phyloP scores from a whole-genome alignment of 2,113 vertebrate species.

The Lampris megalopsis region DNA sequence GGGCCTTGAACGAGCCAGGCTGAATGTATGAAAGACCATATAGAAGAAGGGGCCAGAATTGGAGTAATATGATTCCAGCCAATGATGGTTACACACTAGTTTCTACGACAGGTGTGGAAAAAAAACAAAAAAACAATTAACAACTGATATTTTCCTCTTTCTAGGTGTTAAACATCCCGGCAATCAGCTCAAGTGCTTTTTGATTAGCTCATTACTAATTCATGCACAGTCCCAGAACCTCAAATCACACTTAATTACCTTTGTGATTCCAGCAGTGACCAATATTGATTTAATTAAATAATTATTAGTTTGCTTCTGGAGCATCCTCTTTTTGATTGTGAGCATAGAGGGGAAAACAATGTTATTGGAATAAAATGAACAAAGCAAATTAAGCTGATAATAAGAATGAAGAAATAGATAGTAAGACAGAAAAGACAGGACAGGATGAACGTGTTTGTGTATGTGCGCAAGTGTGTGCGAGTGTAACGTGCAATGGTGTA shows the following conservation, averaged over 20 bases:
- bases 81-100: constrained; percentile 44
- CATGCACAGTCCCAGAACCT: constrained; percentile 74
- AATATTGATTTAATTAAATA: constrained; percentile 80
- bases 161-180: constrained; percentile 67
- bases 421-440: neutral
- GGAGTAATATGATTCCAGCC: constrained; percentile 30
- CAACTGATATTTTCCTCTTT: constrained; percentile 46
- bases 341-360: constrained; percentile 35
- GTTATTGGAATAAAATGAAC: constrained; percentile 38
- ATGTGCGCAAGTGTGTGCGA: constrained; percentile 10
- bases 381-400: constrained; percentile 30
- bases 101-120: constrained; percentile 43
- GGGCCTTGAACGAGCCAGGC: too few relatives aligned
- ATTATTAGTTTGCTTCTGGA: constrained; percentile 66
- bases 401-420: neutral
- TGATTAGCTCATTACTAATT: constrained; percentile 83
- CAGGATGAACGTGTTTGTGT: neutral
- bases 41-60: constrained; percentile 26
- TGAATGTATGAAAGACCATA: neutral
- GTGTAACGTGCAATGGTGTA: neutral
- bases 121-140: constrained; percentile 51
- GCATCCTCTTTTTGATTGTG: constrained; percentile 44
- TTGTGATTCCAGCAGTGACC: constrained; percentile 75
- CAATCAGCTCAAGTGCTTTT: constrained; percentile 79
- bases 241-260: constrained; percentile 82